Conservation (phyloP, 1,140 invertebrate genomes). For the Penaeus indicus region DNA sequence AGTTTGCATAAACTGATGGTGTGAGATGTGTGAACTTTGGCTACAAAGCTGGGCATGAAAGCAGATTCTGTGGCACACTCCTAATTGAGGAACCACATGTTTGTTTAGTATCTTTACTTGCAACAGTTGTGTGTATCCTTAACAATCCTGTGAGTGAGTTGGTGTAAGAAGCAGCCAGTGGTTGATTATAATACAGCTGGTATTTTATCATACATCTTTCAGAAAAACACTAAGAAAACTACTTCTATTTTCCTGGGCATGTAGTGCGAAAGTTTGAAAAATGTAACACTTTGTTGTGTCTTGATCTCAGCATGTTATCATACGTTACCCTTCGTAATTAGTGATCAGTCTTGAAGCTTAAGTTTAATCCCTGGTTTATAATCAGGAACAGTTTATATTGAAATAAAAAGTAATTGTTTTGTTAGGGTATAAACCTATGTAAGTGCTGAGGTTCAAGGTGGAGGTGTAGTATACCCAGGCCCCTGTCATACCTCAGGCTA, state of each 20-base stretch:
- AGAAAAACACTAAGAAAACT: conserved; percentile 43
- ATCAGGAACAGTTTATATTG: no score
- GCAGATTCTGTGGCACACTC: no score
- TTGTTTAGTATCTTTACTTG: conserved; percentile 45
- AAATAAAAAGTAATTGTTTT: no score
- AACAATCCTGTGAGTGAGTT: conserved; percentile 49
- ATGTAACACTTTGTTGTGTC: conserved; percentile 36
- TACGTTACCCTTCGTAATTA: conserved; percentile 8
- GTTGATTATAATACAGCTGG: conserved; percentile 41
- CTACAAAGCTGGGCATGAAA: no score
- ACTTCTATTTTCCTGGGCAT: conserved; percentile 56
- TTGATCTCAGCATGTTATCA: conserved; percentile 43
- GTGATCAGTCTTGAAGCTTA: not conserved
- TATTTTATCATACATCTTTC: conserved; percentile 36
- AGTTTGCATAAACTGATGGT: no score
- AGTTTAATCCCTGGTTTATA: no score
- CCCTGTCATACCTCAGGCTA: conserved; percentile 48
- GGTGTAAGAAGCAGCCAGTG: conserved; percentile 42
- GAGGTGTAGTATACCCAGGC: conserved; percentile 57
- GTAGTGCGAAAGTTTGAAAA: conserved; percentile 48
- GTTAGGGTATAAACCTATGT: conserved; percentile 20
- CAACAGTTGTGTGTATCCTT: conserved; percentile 50
- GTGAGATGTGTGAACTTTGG: no score
- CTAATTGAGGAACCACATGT: not conserved
- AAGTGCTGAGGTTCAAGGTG: conserved; percentile 42